Base-by-base conservation (phyloP, 2,888 invertebrate genomes). In the Chironomus riparius region DNA sequence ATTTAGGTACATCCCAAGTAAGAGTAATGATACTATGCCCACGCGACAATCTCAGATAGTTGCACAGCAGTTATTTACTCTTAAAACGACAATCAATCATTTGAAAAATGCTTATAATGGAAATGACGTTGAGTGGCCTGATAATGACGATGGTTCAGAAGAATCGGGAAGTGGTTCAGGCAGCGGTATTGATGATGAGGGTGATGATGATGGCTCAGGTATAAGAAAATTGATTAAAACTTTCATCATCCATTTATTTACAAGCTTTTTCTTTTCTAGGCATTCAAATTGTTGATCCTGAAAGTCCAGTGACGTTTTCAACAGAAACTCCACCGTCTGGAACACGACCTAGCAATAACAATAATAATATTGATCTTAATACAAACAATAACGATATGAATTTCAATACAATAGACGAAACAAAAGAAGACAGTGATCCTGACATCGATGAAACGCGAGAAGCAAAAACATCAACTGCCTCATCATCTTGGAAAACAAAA, bases 21-120 rank as follows among this genome's bases (percentile, higher is more conserved):
- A 62, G n/a, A 28, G 24, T 13, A 18, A n/a, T 21, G 74, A 68
- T 24, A 47, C 61, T 38, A 38, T 38, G 13, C 38, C 47, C 4
- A 68, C 62, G 4, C 82, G 83, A 78, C 78, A 78, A 79, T 79
- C 47, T 79, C 80, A 68, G 77, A 80, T 88, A 80, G 88, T 89
- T 79, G 89, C 86, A 78, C 89, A 92, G 79, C 95, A 95, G 83
- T 87, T 92, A 50, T 91, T 90, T 80, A 87, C 90, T 75, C 86
- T 98, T 70, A 89, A 91, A 80, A 89, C 90, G 48, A 91, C 95
- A 79, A 91, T 92, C 47, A 91, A 89, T 78, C 90, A 93, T 80
- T 86, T 98, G 77, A 90, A 92, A 81, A 92, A 92, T 81, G 97
- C 97, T 0, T 94, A 92, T 85, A 94, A 94, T 81, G 97, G 97